These are phyloP conservation scores for Poicephalus meyeri DNA, from an alignment of 2,113 vertebrate species.

Conservation along the genomic window DNA sequence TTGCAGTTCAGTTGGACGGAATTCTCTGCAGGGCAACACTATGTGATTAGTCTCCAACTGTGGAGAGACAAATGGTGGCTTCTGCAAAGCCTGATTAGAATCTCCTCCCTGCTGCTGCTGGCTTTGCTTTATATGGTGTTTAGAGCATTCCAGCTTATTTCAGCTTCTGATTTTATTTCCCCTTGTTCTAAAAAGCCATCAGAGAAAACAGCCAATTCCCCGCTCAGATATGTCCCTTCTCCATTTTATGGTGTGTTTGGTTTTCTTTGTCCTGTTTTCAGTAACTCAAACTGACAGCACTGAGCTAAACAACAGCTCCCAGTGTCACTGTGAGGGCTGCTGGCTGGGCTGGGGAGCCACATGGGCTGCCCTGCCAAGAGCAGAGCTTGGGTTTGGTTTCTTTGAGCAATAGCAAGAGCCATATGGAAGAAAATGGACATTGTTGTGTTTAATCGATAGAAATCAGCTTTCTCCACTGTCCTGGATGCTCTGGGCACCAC, in stretches of 20 bases:
- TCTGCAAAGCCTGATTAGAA: not conserved
- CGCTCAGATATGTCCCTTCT: not conserved
- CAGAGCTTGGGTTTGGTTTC: not conserved
- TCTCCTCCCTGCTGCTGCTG: not conserved
- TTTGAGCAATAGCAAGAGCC: not conserved
- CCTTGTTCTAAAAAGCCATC: not conserved
- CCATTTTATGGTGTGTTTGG: not conserved
- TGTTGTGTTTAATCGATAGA: not conserved
- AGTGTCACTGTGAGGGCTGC: not conserved
- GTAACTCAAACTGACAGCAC: not conserved
- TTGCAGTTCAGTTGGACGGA: not conserved
- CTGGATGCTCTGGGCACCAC: not conserved
- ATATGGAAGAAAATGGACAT: not conserved
- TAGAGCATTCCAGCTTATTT: not conserved
- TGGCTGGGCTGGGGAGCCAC: not conserved
- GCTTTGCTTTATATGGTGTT: not conserved
- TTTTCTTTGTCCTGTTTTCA: not conserved
- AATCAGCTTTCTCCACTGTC: not conserved
- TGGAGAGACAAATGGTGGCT: not conserved
- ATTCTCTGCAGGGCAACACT: not conserved
- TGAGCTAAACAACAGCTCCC: not conserved
- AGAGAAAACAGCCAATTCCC: not conserved
- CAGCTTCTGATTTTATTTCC: slow-evolving; percentile 2
- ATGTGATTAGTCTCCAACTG: not conserved
- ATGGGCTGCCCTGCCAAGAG: not conserved